Evolutionary conservation across 2,888 invertebrate species (phyloP).

Genomic region (Dasysyrphus albostriatus): DNA sequence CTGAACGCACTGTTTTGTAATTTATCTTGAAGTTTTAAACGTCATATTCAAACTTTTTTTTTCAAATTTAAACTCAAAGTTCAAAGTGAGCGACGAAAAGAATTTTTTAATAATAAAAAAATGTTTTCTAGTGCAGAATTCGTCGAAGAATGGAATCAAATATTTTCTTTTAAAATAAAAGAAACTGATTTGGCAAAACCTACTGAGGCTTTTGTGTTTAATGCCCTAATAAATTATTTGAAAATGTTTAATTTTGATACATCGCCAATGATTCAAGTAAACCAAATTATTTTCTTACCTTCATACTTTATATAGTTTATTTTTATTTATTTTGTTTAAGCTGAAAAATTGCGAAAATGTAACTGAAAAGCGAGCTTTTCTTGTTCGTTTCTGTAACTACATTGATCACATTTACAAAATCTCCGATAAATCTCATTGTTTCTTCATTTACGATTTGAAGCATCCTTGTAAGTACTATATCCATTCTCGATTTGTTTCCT

Average conservation of each 20-base stretch:
- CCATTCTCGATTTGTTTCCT: too few relatives aligned
- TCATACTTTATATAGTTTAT: neutral
- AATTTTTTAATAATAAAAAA: slow-evolving; percentile 15
- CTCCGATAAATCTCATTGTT: slow-evolving; percentile 79
- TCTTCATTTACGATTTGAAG: slow-evolving; percentile 79
- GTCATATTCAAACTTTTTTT: neutral
- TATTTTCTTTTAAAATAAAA: slow-evolving; percentile 80
- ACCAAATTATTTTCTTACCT: neutral
- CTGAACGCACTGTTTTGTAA: neutral
- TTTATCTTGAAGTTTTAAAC: neutral
- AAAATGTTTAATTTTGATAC: slow-evolving; percentile 80
- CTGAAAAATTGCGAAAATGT: slow-evolving; percentile 75
- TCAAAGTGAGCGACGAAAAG: neutral
- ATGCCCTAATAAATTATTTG: slow-evolving; percentile 79
- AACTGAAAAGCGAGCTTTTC: slow-evolving; percentile 79
- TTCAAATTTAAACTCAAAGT: neutral
- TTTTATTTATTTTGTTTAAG: slow-evolving; percentile 15
- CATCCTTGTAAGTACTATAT: slow-evolving; percentile 79
- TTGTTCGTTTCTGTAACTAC: slow-evolving; percentile 79
- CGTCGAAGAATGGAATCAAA: slow-evolving; percentile 78
- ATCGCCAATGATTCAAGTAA: slow-evolving; percentile 76
- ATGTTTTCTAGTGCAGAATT: slow-evolving; percentile 78
- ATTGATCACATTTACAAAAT: slow-evolving; percentile 81
- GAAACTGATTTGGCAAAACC: slow-evolving; percentile 79
- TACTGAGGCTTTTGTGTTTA: slow-evolving; percentile 79